Base-by-base conservation (phyloP, 2,888 invertebrate species). In the Smittia aterrima region DNA sequence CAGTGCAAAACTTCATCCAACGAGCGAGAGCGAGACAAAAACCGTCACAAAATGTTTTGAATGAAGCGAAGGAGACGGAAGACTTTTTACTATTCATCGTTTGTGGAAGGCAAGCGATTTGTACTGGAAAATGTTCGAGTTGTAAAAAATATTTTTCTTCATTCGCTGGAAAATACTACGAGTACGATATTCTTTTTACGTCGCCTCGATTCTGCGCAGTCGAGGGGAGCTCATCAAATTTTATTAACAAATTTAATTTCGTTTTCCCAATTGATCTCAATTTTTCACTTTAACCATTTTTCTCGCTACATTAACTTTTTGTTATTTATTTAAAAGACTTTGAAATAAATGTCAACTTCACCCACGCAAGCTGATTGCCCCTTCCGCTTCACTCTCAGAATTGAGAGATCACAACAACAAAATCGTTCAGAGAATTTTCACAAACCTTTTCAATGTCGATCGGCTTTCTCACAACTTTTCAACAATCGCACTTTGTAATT, bases 101-200 rank as follows among this genome's bases (percentile, higher is more conserved):
- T 66, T 18, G 66, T 38, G 40, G 1, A 41, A n/a, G 32, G 20
- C 1, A 41, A 41, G 24, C 25, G 38, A 67, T 38, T 13, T 67
- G 70, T 71, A 47, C 54, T 71, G 70, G 70, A 71, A 68, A 47
- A 38, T 24, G 3, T 7, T 13, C 7, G 47, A 47, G 66, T 66
- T 68, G 68, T 68, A 68, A 68, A 53, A 68, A 68, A 40, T 40
- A 24, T 68, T 68, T 68, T 68, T 47, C 27, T 32, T 27, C 27
- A n/a, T 16, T 25, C 66, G 7, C 40, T 66, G 66, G 66, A n/a
- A 66, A 66, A 38, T 66, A 66, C 66, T 66, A 66, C 66, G 66
- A 32, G n/a, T 38, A 38, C 38, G 38, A 38, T 38, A 38, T 47
- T 47, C 47, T n/a, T 47, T 47, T 47, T 47, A 47, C 47, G 47